A percentile compares a stretch with the other conserved stretches of the same genome.
Evolutionary conservation across 1,140 invertebrate species (phyloP).

Genomic region (Neuroterus valhalla): DNA sequence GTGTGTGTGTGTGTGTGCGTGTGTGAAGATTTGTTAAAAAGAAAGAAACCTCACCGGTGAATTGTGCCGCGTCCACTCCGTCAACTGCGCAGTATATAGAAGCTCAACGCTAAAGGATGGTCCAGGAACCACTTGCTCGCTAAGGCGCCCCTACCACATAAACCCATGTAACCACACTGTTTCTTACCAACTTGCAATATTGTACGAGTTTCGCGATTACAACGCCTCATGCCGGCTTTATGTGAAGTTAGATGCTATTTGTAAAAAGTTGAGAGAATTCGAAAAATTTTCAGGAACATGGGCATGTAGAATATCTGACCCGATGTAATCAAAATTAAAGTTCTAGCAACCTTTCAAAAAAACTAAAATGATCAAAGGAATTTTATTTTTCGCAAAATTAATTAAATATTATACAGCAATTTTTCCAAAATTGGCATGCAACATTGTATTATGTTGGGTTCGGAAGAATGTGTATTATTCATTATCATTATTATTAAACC

Average conservation of each 20-base stretch:
- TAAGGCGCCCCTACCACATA: slow-evolving; percentile 56
- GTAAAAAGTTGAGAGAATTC: not conserved
- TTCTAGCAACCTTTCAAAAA: no score
- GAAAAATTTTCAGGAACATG: no score
- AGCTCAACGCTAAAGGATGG: slow-evolving; percentile 56
- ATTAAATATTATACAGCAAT: no score
- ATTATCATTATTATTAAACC: no score
- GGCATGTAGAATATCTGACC: no score
- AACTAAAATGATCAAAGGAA: no score
- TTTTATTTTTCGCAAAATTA: no score
- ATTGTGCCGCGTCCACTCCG: slow-evolving; percentile 57
- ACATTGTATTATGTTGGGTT: no score
- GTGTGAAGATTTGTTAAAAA: slow-evolving; percentile 17
- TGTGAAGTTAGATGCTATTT: slow-evolving; percentile 4
- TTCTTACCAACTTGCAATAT: not conserved
- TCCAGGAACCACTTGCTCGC: slow-evolving; percentile 60
- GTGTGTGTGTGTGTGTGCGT: no score
- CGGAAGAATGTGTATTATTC: no score
- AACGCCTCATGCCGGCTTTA: slow-evolving; percentile 44
- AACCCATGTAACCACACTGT: slow-evolving; percentile 37
- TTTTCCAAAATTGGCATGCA: no score
- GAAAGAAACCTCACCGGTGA: slow-evolving; percentile 65
- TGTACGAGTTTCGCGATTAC: slow-evolving; percentile 12
- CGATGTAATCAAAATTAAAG: no score
- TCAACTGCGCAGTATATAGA: slow-evolving; percentile 73